Evolutionary conservation across 2,888 invertebrate genomes (phyloP).

Genomic region (Platerodrilus igneus): DNA sequence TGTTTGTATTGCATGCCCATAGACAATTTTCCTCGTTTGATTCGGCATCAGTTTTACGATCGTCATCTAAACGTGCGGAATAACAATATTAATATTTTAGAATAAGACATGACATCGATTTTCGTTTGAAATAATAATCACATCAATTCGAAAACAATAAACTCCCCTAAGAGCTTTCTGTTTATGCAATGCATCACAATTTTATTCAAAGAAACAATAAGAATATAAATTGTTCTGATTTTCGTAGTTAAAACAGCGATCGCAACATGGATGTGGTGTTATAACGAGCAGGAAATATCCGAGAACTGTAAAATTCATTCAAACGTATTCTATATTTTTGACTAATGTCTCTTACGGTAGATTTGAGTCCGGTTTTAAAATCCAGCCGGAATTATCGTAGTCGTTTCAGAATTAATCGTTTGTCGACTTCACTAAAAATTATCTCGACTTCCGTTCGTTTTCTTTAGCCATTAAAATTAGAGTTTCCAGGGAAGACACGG

Average conservation of each 20-base stretch:
- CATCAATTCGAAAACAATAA: too few relatives aligned
- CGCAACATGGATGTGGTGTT: too few relatives aligned
- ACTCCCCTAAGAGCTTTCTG: too few relatives aligned
- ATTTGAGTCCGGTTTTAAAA: constrained; percentile 32
- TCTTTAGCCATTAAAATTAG: constrained; percentile 23
- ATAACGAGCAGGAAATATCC: constrained; percentile 20
- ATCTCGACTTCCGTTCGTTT: constrained; percentile 28
- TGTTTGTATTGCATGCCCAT: constrained; percentile 27
- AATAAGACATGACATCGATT: too few relatives aligned
- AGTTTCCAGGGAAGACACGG: constrained; percentile 10
- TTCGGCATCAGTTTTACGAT: constrained; percentile 30
- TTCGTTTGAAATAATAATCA: too few relatives aligned
- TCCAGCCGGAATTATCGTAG: constrained; percentile 23
- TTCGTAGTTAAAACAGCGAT: too few relatives aligned
- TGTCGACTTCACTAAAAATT: constrained; percentile 30
- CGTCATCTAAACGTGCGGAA: constrained; percentile 28
- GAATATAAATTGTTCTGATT: too few relatives aligned
- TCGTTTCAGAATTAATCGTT: constrained; percentile 28
- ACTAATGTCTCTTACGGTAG: constrained; percentile 33
- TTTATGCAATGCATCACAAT: too few relatives aligned
- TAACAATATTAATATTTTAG: constrained; percentile 27
- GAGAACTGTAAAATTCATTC: constrained; percentile 29
- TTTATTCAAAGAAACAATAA: too few relatives aligned
- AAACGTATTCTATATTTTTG: constrained; percentile 32
- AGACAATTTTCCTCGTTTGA: constrained; percentile 25